Percentiles rank a stretch among this genome's conserved stretches.
Evolutionary conservation across 2,797 vertebrate species (phyloP).

Genomic region (Pangasius djambal): DNA sequence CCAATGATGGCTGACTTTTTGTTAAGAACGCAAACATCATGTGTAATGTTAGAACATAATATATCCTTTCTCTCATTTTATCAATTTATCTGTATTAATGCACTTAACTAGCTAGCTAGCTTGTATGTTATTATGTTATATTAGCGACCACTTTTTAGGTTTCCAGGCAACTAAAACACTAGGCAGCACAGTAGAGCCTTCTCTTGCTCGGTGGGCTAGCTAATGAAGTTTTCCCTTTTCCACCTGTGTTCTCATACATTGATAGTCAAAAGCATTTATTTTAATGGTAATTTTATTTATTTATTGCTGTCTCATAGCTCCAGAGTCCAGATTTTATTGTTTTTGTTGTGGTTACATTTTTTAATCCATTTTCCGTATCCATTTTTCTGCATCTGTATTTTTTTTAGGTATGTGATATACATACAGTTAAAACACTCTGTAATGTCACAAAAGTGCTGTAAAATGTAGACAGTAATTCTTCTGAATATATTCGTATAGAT

Average conservation of each 20-base stretch:
- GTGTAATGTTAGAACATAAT: background rate
- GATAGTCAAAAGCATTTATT: no score
- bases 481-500: background rate
- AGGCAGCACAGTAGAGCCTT: background rate
- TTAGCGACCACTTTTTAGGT: background rate
- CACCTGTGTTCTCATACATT: background rate
- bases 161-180: background rate
- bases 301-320: background rate
- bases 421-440: background rate
- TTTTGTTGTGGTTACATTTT: background rate
- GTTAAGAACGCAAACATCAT: background rate
- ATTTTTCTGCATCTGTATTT: background rate
- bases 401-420: background rate
- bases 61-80: background rate
- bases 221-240: background rate
- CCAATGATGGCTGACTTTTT: background rate
- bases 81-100: background rate
- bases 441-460: background rate
- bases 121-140: background rate
- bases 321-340: background rate
- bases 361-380: background rate
- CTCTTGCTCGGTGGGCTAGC: background rate
- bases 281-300: background rate
- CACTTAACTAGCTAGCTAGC: background rate
- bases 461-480: background rate